phyloP scores from a whole-genome alignment of 2,888 invertebrate genomes.

The Tachina fera region DNA sequence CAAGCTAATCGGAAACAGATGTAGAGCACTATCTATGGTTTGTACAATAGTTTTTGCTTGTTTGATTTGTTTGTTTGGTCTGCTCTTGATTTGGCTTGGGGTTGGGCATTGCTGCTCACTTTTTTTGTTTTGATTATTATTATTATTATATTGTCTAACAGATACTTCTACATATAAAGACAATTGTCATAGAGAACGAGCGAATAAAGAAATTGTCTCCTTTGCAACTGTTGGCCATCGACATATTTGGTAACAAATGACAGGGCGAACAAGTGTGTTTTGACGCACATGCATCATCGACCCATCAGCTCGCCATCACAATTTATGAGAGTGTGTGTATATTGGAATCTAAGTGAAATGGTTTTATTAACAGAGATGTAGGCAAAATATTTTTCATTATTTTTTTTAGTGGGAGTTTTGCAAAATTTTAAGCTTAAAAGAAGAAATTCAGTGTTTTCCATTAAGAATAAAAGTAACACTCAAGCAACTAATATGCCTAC shows the following conservation, averaged over 20 bases:
- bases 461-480: too few species aligned
- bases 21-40: slow-evolving; percentile 65
- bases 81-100: slow-evolving; percentile 26
- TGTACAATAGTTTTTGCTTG: neutral
- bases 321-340: neutral
- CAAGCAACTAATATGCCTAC: too few species aligned
- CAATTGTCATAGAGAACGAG: slow-evolving; percentile 39
- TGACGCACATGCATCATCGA: slow-evolving; percentile 66
- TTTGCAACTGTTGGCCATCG: slow-evolving; percentile 46
- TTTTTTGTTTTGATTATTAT: neutral
- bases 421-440: neutral
- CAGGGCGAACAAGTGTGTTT: slow-evolving; percentile 66
- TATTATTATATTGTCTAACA: slow-evolving; percentile 43
- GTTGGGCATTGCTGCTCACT: slow-evolving; percentile 46
- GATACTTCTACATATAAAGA: neutral
- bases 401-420: neutral
- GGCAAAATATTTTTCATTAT: neutral
- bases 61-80: neutral
- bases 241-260: slow-evolving; percentile 64
- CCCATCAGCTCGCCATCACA: slow-evolving; percentile 36
- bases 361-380: slow-evolving; percentile 23
- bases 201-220: slow-evolving; percentile 49
- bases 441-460: too few species aligned
- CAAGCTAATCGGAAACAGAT: slow-evolving; percentile 68
- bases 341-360: slow-evolving; percentile 33